A percentile compares a stretch with the other conserved stretches of the same genome.
Conservation (phyloP, 2,797 vertebrate species). For the Apogon talboti region DNA sequence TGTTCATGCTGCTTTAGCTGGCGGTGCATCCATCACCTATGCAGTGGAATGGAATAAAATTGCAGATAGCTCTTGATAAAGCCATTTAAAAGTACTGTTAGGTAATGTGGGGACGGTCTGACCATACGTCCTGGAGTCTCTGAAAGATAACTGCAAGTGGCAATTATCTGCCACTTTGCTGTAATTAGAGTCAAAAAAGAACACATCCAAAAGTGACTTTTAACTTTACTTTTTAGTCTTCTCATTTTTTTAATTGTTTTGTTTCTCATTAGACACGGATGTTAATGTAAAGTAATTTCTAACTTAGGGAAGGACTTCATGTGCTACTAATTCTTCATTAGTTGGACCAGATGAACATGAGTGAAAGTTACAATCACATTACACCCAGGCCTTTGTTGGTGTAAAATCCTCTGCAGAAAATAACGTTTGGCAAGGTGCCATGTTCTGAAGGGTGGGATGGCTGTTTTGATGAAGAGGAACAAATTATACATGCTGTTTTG, state of each 20-base stretch:
- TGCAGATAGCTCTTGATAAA: conserved; percentile 68
- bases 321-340: too few species aligned
- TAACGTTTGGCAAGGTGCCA: too few species aligned
- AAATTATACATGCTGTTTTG: too few species aligned
- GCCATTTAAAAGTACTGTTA: conserved; percentile 67
- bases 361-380: too few species aligned
- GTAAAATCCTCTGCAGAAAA: too few species aligned
- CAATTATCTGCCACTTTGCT: conserved; percentile 79
- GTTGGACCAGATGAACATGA: too few species aligned
- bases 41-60: conserved; percentile 47
- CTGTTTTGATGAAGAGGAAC: too few species aligned
- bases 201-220: not conserved
- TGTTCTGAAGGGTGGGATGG: too few species aligned
- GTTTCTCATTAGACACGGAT: not conserved
- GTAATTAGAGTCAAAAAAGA: conserved; percentile 75
- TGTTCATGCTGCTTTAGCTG: conserved; percentile 36
- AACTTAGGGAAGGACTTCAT: too few species aligned
- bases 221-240: not conserved
- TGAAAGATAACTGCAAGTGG: conserved; percentile 69
- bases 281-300: not conserved
- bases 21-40: conserved; percentile 68
- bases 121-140: conserved; percentile 20
- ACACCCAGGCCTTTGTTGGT: too few species aligned
- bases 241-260: not conserved
- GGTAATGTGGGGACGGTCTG: conserved; percentile 75